These are phyloP conservation scores for Lates calcarifer DNA, from an alignment of 2,113 vertebrate species.

Conservation along the genomic window DNA sequence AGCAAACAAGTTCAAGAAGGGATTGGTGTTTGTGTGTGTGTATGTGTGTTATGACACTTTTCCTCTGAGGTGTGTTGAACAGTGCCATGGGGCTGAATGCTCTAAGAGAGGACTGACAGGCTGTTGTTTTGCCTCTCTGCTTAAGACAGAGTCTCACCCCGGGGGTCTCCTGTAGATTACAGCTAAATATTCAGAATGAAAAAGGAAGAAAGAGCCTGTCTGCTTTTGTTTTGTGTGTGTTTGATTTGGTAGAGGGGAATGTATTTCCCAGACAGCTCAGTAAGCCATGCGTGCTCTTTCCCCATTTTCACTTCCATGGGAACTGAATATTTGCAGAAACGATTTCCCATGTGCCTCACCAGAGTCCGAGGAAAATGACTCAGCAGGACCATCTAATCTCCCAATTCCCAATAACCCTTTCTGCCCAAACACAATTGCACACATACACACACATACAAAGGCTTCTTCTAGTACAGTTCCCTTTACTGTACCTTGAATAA, in stretches of 20 bases:
- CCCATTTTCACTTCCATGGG: slow-evolving; percentile 36
- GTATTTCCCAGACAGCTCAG: slow-evolving; percentile 21
- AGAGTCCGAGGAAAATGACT: slow-evolving; percentile 57
- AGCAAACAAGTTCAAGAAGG: slow-evolving; percentile 1
- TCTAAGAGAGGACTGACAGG: slow-evolving; percentile 24
- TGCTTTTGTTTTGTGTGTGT: slow-evolving; percentile 14
- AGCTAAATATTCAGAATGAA: slow-evolving; percentile 35
- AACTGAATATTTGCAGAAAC: slow-evolving; percentile 49
- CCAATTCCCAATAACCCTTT: slow-evolving; percentile 39
- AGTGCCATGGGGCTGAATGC: slow-evolving; percentile 25
- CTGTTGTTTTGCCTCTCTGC: slow-evolving; percentile 27
- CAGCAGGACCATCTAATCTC: slow-evolving; percentile 62
- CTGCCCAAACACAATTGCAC: slow-evolving; percentile 27
- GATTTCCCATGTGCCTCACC: slow-evolving; percentile 49
- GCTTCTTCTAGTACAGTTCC: slow-evolving; percentile 16
- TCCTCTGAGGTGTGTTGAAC: slow-evolving; percentile 35
- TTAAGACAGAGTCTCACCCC: slow-evolving; percentile 26
- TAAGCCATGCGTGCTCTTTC: not conserved
- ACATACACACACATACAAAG: slow-evolving; percentile 13
- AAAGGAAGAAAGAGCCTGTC: slow-evolving; percentile 12
- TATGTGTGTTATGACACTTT: slow-evolving; percentile 28
- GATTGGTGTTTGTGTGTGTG: slow-evolving; percentile 11
- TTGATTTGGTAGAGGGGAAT: slow-evolving; percentile 26
- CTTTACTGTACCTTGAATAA: slow-evolving; percentile 46
- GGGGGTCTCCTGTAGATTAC: slow-evolving; percentile 55